These are phyloP conservation scores for crab-eating macaque (Macaca fascicularis) DNA, from an alignment of 2,113 vertebrate species.

Conservation along the genomic window T2T-MFA8v1.1 NC_088386.1:78860501-78861000, in stretches of 20 bases:
- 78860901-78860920: background rate
- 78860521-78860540: conserved; percentile 65
- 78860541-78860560: conserved; percentile 74
- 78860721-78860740: conserved; percentile 68
- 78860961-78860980: background rate
- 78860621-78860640: conserved; percentile 74
- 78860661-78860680: conserved; percentile 57
- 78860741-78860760: conserved; percentile 41
- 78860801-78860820: conserved; percentile 54
- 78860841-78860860: conserved; percentile 28
- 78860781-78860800: conserved; percentile 6
- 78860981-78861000: conserved; percentile 27
- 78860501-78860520: conserved; percentile 66
- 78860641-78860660: conserved; percentile 67
- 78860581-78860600: background rate
- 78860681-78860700: conserved; percentile 75
- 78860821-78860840: conserved; percentile 48
- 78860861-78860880: background rate
- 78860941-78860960: conserved; percentile 13
- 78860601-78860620: conserved; percentile 76
- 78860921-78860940: background rate
- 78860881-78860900: background rate
- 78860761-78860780: conserved; percentile 62
- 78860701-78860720: conserved; percentile 68
- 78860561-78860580: conserved; percentile 46